phyloP scores from a whole-genome alignment of 2,888 invertebrate species.

The Parasteatoda lunata region DNA sequence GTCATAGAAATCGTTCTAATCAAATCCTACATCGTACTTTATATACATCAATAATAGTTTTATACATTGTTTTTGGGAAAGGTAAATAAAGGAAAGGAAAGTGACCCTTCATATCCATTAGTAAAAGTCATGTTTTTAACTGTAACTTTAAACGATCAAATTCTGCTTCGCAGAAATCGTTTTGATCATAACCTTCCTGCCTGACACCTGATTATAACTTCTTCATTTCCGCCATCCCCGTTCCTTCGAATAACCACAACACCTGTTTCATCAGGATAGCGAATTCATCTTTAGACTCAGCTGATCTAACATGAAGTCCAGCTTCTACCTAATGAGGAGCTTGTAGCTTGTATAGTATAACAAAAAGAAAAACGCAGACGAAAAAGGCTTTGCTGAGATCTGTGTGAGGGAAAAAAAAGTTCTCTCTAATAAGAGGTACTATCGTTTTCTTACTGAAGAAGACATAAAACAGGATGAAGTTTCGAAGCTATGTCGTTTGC shows the following conservation, averaged over 20 bases:
- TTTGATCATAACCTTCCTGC: neutral
- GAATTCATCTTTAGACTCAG: neutral
- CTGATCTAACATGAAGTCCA: conserved; percentile 30
- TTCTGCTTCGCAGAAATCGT: too few species aligned
- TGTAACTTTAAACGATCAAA: too few species aligned
- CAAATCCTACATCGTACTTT: too few species aligned
- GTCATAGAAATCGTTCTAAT: too few species aligned
- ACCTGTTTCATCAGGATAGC: conserved; percentile 28
- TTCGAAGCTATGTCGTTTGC: conserved; percentile 35
- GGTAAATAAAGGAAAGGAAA: too few species aligned
- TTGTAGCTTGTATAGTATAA: neutral
- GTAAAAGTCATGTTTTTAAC: too few species aligned
- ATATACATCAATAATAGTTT: too few species aligned
- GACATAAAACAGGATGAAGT: conserved; percentile 51
- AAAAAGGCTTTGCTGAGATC: conserved; percentile 12
- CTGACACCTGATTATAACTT: neutral
- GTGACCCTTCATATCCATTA: too few species aligned
- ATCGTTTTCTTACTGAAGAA: conserved; percentile 18
- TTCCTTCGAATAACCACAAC: conserved; percentile 3
- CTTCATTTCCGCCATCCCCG: conserved; percentile 4
- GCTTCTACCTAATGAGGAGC: conserved; percentile 32
- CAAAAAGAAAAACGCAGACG: neutral
- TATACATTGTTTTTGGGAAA: too few species aligned
- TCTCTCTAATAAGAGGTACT: neutral
- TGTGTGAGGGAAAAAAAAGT: neutral